A percentile compares a stretch with the other conserved stretches of the same genome.
Evolutionary conservation across 2,113 vertebrate species (phyloP).

Genomic region (Chelonoidis abingdonii): DNA sequence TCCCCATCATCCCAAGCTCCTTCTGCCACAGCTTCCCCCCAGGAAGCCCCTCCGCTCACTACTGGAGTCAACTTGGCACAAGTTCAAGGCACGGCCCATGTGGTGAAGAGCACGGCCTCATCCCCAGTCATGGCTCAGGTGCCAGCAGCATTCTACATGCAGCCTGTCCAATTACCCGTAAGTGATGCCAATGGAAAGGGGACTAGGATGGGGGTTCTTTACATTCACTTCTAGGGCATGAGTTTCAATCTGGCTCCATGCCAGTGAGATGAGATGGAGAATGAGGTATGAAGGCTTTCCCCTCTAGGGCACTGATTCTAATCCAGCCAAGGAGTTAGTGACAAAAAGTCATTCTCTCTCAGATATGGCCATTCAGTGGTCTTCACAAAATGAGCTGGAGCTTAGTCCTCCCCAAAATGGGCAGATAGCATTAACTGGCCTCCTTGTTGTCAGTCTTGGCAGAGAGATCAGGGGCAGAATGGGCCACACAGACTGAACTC

Average conservation of each 20-base stretch:
- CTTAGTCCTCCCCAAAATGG: neutral
- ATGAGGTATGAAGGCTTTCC: constrained; percentile 11
- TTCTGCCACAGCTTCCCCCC: constrained; percentile 67
- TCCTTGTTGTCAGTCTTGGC: neutral
- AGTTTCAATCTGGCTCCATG: constrained; percentile 36
- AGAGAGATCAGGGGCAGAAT: neutral
- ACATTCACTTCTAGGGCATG: constrained; percentile 61
- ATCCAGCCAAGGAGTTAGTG: neutral
- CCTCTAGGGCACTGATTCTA: neutral
- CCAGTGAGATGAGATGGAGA: constrained; percentile 54
- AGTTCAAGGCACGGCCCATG: constrained; percentile 80
- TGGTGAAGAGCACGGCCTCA: constrained; percentile 78
- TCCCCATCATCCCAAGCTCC: constrained; percentile 74
- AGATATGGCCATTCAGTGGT: neutral
- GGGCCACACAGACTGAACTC: neutral
- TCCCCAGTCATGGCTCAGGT: constrained; percentile 81
- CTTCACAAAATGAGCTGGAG: neutral
- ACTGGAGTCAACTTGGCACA: constrained; percentile 79
- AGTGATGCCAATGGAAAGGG: constrained; percentile 64
- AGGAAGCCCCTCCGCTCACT: constrained; percentile 73
- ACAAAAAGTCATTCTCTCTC: neutral
- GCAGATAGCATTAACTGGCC: neutral
- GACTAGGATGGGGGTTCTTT: constrained; percentile 53
- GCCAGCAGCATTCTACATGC: constrained; percentile 83
- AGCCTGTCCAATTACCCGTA: constrained; percentile 83